phyloP scores from a whole-genome alignment of 2,888 invertebrate species.

The Gastracanthus pulcherrimus region DNA sequence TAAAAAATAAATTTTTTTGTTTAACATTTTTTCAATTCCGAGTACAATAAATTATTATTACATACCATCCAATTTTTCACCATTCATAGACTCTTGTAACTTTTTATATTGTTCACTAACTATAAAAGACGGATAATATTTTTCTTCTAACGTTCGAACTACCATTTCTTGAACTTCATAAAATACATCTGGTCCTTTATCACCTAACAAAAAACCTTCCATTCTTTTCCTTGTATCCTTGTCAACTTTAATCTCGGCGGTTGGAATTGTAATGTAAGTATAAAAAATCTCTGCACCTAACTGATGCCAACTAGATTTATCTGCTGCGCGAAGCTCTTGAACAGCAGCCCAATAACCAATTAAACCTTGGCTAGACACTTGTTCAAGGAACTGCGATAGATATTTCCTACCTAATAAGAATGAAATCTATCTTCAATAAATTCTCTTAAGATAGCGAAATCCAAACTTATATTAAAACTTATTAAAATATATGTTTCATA shows the following conservation, averaged over 20 bases:
- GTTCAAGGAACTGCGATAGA: constrained; percentile 89
- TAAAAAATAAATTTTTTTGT: no score
- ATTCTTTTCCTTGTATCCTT: constrained; percentile 89
- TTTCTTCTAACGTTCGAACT: constrained; percentile 88
- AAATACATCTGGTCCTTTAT: constrained; percentile 92
- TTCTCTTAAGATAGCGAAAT: no score
- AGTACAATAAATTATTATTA: constrained; percentile 17
- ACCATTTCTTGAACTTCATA: constrained; percentile 91
- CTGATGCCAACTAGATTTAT: constrained; percentile 89
- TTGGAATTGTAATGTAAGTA: constrained; percentile 90
- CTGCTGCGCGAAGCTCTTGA: constrained; percentile 89
- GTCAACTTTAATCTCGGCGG: constrained; percentile 89
- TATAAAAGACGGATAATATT: constrained; percentile 93
- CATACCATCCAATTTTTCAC: constrained; percentile 79
- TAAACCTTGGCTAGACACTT: constrained; percentile 89
- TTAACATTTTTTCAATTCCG: background rate
- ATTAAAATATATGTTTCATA: no score
- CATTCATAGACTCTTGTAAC: constrained; percentile 83
- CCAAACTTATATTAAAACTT: no score
- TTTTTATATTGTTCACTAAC: constrained; percentile 91
- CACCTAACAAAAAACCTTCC: constrained; percentile 92
- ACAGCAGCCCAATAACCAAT: constrained; percentile 93
- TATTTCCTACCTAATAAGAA: constrained; percentile 84
- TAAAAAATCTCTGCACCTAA: constrained; percentile 95
- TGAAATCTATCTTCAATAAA: background rate